phyloP scores from a whole-genome alignment of 1,140 invertebrate species.

The Mycetomoellerius zeteki region DNA sequence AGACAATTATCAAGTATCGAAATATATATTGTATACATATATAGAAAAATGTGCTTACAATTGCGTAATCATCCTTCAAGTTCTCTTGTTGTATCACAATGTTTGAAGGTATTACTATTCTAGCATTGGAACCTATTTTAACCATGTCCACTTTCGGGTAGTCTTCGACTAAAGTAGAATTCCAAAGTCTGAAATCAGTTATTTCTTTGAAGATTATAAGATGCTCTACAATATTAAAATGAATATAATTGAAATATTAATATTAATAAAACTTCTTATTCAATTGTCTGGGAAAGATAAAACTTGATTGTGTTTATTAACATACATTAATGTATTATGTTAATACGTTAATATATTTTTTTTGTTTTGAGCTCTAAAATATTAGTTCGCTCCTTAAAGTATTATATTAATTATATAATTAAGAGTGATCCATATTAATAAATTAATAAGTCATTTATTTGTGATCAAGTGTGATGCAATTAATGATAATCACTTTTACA shows the following conservation, averaged over 20 bases:
- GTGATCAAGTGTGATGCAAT: too few relatives aligned
- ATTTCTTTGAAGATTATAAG: neutral
- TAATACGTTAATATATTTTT: too few relatives aligned
- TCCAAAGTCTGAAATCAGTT: conserved; percentile 91
- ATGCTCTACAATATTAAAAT: neutral
- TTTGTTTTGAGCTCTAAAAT: too few relatives aligned
- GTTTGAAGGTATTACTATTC: conserved; percentile 90
- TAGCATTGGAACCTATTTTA: conserved; percentile 92
- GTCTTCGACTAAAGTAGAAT: conserved; percentile 95
- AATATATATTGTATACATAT: conserved; percentile 1
- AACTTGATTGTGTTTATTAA: too few relatives aligned
- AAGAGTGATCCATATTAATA: too few relatives aligned
- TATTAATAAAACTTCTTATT: neutral
- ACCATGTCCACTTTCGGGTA: conserved; percentile 95
- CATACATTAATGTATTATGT: too few relatives aligned
- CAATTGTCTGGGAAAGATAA: neutral
- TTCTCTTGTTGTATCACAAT: conserved; percentile 92
- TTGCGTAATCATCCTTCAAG: conserved; percentile 89
- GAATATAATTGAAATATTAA: neutral
- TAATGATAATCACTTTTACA: too few relatives aligned
- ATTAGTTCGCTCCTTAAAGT: too few relatives aligned
- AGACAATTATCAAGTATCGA: neutral
- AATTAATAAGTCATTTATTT: too few relatives aligned
- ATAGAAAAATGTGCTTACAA: conserved; percentile 85
- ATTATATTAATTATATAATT: too few relatives aligned